A percentile compares a stretch with the other conserved stretches of the same genome.
Conservation (phyloP, 2,797 vertebrate species). For the Danio kyathit region DNA sequence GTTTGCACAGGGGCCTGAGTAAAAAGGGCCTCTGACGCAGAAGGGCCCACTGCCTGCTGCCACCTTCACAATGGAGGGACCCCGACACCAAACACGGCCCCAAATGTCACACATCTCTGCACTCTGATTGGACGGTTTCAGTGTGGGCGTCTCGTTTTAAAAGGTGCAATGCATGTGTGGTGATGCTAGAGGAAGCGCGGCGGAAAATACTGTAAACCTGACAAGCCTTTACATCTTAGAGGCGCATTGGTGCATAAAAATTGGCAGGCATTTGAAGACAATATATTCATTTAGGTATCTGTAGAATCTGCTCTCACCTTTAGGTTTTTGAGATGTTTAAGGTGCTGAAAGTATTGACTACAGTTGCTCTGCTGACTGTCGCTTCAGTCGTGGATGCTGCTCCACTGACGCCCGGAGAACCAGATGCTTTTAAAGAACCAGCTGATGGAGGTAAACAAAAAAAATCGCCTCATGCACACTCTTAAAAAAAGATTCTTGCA, state of each 20-base stretch:
- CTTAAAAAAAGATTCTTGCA: too few species aligned
- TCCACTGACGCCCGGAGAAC: slow-evolving; percentile 31
- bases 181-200: slow-evolving; percentile 39
- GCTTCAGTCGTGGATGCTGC: slow-evolving; percentile 50
- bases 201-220: slow-evolving; percentile 38
- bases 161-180: slow-evolving; percentile 19
- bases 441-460: slow-evolving; percentile 50
- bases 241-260: slow-evolving; percentile 57
- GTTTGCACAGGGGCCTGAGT: slow-evolving; percentile 79
- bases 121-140: slow-evolving; percentile 49
- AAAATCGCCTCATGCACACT: background rate
- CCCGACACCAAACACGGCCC: slow-evolving; percentile 61
- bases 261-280: slow-evolving; percentile 10
- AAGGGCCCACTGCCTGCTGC: slow-evolving; percentile 72
- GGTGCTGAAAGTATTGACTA: slow-evolving; percentile 33
- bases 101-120: slow-evolving; percentile 61
- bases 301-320: slow-evolving; percentile 25
- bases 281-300: background rate
- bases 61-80: slow-evolving; percentile 60
- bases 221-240: slow-evolving; percentile 63
- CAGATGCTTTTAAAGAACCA: slow-evolving; percentile 19
- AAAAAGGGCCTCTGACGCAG: slow-evolving; percentile 83
- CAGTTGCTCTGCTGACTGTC: slow-evolving; percentile 43
- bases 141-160: slow-evolving; percentile 52
- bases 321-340: slow-evolving; percentile 44